Base-by-base conservation (phyloP, 2,113 vertebrate species). In the Lutjanus erythropterus region DNA sequence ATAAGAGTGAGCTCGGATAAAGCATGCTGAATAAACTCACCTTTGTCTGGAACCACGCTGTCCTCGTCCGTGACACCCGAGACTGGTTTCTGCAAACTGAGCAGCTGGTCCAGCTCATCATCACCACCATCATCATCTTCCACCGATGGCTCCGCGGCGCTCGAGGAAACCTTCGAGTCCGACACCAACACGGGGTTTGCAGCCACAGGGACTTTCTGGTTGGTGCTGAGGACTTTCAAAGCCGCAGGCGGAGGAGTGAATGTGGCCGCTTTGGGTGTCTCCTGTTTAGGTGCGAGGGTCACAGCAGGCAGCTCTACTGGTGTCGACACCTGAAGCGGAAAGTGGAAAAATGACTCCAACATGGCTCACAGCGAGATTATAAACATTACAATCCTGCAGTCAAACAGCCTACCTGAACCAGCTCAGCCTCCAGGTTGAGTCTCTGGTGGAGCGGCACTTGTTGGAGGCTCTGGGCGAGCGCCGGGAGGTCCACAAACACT, bases 31-130 rank as follows among this genome's bases (percentile, higher is more conserved):
- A 15, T 14, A n/a, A 9, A 67, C 90, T 90, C 41, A 90, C 94
- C 67, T 85, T 81, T 41, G n/a, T 76, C 71, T 59, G 66, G 29
- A 25, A 4, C 21, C 1, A 23, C 4, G 0, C 23, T 27, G 31
- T 72, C 69, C 31, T 90, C 52, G 5, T 93, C 88, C n/a, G 67
- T 8, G 27, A 16, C 84, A 21, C 64, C 83, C 1, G 66, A 74
- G 16, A 81, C 16, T 3, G 96, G 94, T 16, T 92, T 94, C 75
- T 97, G 94, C 83, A 99, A 91, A 83, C 83, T 89, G 29, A 99
- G 95, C 71, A 99, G 94, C 83, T 94, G 87, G 81, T 99, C 97
- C 58, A 99, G 93, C 71, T 98, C 97, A 73, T 97, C 94, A 33
- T 98, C 96, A 25, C 93, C 81, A 71, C 96, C 86, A 4, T 90